Percentiles rank a stretch among this genome's conserved stretches.
These are phyloP conservation scores for Stichodactyla mertensii DNA, from an alignment of 64 coral and sea anemone species.

Conservation along the genomic window DNA sequence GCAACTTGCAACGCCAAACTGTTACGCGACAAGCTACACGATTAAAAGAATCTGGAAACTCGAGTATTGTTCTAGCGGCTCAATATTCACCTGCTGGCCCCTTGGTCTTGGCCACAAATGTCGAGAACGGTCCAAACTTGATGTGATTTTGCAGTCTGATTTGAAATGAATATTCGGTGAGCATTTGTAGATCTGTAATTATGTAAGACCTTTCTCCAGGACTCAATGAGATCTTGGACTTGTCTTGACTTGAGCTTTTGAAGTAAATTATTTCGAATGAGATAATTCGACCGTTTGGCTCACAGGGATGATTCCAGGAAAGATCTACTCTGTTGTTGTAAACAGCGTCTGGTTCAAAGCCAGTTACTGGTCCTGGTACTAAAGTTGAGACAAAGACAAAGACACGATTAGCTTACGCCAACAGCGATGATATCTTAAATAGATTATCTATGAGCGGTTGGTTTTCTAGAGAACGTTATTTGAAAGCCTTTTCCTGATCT, in stretches of 20 bases:
- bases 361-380: slow-evolving; percentile 63
- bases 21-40: too few species aligned
- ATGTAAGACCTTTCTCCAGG: background rate
- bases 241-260: background rate
- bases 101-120: slow-evolving; percentile 52
- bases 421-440: background rate
- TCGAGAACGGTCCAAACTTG: slow-evolving; percentile 54
- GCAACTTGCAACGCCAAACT: too few species aligned
- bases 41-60: too few species aligned
- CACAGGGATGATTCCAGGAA: slow-evolving; percentile 65
- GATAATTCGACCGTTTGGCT: slow-evolving; percentile 69
- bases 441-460: background rate
- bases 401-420: background rate
- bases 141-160: slow-evolving; percentile 53
- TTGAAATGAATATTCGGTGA: slow-evolving; percentile 62
- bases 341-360: slow-evolving; percentile 51
- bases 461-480: too few species aligned
- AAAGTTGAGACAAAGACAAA: background rate
- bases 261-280: slow-evolving; percentile 46
- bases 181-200: slow-evolving; percentile 36
- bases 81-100: slow-evolving; percentile 51
- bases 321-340: slow-evolving; percentile 78
- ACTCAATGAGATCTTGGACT: background rate
- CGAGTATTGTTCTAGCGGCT: too few species aligned
- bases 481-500: too few species aligned